Conservation (phyloP, 2,888 invertebrate species). For the Saturnia pavonia region DNA sequence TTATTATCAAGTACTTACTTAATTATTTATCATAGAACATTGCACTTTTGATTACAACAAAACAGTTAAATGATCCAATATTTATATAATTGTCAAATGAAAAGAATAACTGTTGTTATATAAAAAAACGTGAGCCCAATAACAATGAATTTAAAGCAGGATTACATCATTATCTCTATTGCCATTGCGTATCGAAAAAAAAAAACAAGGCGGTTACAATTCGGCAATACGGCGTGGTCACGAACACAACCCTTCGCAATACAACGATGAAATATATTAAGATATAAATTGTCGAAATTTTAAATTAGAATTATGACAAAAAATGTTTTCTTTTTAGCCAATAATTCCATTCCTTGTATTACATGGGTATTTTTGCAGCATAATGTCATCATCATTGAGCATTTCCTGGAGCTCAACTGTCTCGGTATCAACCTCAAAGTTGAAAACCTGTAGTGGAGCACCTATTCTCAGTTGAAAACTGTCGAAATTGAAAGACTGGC, state of each 20-base stretch:
- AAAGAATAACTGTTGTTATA: slow-evolving; percentile 31
- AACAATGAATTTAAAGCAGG: slow-evolving; percentile 50
- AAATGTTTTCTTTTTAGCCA: too few relatives aligned
- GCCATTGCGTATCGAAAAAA: slow-evolving; percentile 55
- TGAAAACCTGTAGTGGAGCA: too few relatives aligned
- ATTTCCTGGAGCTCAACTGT: too few relatives aligned
- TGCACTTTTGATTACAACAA: too few relatives aligned
- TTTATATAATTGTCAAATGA: neutral
- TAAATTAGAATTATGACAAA: neutral
- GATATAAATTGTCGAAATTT: neutral
- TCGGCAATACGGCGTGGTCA: slow-evolving; percentile 52
- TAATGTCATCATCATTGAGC: too few relatives aligned
- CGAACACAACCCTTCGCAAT: slow-evolving; percentile 50
- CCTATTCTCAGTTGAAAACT: too few relatives aligned
- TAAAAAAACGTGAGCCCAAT: slow-evolving; percentile 45
- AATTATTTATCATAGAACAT: too few relatives aligned
- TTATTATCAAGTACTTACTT: too few relatives aligned
- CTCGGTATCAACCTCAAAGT: too few relatives aligned
- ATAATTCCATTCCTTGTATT: too few relatives aligned
- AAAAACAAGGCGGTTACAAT: slow-evolving; percentile 42
- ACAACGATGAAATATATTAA: slow-evolving; percentile 25
- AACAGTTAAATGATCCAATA: neutral
- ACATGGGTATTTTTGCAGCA: too few relatives aligned
- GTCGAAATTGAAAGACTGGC: too few relatives aligned
- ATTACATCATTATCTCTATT: slow-evolving; percentile 45